Conservation (phyloP, 2,797 vertebrate genomes). For the Adelosebastes latens region DNA sequence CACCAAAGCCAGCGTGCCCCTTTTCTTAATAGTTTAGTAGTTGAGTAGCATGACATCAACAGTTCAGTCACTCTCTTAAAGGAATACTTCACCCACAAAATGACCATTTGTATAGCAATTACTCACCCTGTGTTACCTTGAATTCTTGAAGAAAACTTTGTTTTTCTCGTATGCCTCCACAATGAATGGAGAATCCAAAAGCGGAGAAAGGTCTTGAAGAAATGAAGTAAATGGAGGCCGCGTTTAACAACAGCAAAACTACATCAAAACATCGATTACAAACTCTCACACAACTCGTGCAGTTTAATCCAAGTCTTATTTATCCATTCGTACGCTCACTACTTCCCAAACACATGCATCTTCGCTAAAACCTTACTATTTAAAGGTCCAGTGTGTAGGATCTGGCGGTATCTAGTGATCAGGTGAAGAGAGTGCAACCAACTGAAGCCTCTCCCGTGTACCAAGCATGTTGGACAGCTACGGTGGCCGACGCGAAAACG, state of each 20-base stretch:
- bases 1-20: not conserved
- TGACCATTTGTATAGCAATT: not conserved
- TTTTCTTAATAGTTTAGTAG: not conserved
- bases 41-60: conserved; percentile 12
- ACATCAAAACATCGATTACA: not conserved
- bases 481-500: too few relatives aligned
- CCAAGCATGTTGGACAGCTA: too few relatives aligned
- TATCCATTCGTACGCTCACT: not conserved
- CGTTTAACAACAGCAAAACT: not conserved
- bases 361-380: not conserved
- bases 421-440: too few relatives aligned
- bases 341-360: not conserved
- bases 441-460: too few relatives aligned
- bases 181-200: not conserved
- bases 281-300: not conserved
- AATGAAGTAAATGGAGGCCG: too few relatives aligned
- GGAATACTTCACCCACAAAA: not conserved
- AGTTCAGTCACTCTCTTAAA: conserved; percentile 6
- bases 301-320: not conserved
- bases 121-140: not conserved
- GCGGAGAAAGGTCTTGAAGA: accelerated
- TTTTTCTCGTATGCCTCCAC: not conserved
- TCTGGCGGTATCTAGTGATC: too few relatives aligned
- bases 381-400: not conserved
- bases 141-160: not conserved